These are phyloP conservation scores for Lepilemur septentrionalis DNA, from an alignment of 2,797 vertebrate species.

Conservation along the genomic window DNA sequence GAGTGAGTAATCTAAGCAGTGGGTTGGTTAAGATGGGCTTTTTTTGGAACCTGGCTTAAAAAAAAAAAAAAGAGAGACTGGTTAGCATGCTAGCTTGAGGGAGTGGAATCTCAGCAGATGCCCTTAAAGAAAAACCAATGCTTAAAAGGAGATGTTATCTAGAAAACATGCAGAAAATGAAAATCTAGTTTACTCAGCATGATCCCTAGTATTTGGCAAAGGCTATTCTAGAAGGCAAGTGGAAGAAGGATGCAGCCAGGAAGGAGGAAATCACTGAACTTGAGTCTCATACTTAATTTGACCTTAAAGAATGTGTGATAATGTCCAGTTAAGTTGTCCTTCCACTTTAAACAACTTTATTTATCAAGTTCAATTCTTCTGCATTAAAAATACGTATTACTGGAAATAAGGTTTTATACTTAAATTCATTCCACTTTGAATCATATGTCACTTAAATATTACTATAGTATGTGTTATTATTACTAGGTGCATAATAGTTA, in stretches of 20 bases:
- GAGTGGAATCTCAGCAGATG: background rate
- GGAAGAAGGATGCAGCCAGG: background rate
- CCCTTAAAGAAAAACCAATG: background rate
- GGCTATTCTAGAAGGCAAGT: background rate
- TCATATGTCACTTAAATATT: background rate
- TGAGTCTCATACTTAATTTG: background rate
- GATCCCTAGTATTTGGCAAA: background rate
- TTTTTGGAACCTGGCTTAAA: background rate
- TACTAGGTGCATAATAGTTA: background rate
- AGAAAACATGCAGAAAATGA: background rate
- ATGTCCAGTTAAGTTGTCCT: background rate
- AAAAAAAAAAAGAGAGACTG: background rate
- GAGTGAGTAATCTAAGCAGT: background rate
- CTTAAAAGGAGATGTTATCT: background rate
- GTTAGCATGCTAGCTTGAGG: background rate
- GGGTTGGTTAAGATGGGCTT: background rate
- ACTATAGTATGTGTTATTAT: background rate
- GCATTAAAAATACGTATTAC: background rate
- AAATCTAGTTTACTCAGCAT: background rate
- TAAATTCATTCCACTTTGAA: background rate
- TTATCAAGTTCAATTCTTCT: background rate
- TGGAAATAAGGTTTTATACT: background rate
- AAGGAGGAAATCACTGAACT: background rate
- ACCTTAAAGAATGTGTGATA: background rate
- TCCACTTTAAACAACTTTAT: background rate